Percentiles rank a stretch among this genome's conserved stretches.
These are phyloP conservation scores for Xanthorhoe designata DNA, from an alignment of 2,888 invertebrate genomes.

Conservation along the genomic window DNA sequence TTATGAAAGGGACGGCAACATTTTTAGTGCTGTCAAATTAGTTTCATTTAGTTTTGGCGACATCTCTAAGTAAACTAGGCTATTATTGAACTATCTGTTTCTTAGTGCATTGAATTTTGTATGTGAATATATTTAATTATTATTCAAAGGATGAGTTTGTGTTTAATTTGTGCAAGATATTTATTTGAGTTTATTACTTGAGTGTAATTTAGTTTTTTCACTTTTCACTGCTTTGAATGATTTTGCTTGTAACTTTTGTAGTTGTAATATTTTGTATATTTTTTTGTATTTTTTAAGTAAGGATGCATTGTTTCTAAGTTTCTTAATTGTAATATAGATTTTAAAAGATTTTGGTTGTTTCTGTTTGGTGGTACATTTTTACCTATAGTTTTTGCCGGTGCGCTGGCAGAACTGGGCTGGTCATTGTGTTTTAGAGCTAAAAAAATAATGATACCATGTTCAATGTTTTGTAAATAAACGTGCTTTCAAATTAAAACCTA, in stretches of 20 bases:
- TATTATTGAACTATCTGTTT: background rate
- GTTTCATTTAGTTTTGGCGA: too few species aligned
- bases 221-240: constrained; percentile 20
- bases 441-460: too few species aligned
- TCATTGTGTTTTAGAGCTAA: too few species aligned
- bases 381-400: too few species aligned
- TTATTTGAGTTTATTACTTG: constrained; percentile 25
- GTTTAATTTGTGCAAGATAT: constrained; percentile 26
- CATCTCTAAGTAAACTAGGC: background rate
- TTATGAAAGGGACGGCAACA: too few species aligned
- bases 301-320: constrained; percentile 35
- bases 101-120: background rate
- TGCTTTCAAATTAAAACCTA: too few species aligned
- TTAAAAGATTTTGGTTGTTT: constrained; percentile 33
- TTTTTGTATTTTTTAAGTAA: constrained; percentile 38
- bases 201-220: constrained; percentile 19
- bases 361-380: background rate
- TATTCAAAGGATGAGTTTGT: constrained; percentile 29
- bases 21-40: too few species aligned
- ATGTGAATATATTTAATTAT: constrained; percentile 22
- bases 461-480: too few species aligned
- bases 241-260: constrained; percentile 28
- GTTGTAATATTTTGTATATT: constrained; percentile 39
- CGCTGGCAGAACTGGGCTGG: too few species aligned
- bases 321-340: constrained; percentile 44